Conservation (phyloP, 2,113 vertebrate genomes). For the Cryptotis parvus region DNA sequence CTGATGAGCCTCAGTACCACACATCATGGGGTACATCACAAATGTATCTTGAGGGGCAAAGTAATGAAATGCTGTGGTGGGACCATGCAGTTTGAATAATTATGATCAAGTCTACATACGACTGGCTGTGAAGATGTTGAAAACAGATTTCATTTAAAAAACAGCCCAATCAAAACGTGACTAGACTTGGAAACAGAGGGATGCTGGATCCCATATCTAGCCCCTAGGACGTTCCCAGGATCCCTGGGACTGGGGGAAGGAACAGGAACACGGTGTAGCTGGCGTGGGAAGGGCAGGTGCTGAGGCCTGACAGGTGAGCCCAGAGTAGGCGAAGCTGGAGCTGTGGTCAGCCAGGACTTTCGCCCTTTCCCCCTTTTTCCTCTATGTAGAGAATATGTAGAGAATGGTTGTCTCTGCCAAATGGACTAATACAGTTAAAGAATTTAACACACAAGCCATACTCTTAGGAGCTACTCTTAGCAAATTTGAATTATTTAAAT, state of each 20-base stretch:
- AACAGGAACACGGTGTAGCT: too few species aligned
- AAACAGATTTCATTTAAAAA: constrained; percentile 56
- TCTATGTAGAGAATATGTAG: neutral
- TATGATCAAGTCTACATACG: neutral
- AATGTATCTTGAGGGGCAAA: neutral
- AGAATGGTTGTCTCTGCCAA: neutral
- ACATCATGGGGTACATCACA: neutral
- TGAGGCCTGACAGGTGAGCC: too few species aligned
- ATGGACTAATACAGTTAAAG: neutral
- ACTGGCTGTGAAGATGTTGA: neutral
- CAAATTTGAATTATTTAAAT: neutral
- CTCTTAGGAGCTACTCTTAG: neutral
- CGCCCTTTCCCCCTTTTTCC: accelerated
- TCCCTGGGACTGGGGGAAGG: neutral
- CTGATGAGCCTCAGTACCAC: neutral
- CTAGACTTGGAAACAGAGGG: neutral
- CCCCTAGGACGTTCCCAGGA: neutral
- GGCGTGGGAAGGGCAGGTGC: too few species aligned
- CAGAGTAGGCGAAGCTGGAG: too few species aligned
- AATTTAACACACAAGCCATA: neutral
- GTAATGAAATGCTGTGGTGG: neutral
- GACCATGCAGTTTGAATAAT: constrained; percentile 8
- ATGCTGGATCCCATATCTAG: neutral
- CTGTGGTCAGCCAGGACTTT: neutral
- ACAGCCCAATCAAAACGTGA: neutral